phyloP scores from a whole-genome alignment of 2,113 vertebrate genomes.

The Erpornis zantholeuca region DNA sequence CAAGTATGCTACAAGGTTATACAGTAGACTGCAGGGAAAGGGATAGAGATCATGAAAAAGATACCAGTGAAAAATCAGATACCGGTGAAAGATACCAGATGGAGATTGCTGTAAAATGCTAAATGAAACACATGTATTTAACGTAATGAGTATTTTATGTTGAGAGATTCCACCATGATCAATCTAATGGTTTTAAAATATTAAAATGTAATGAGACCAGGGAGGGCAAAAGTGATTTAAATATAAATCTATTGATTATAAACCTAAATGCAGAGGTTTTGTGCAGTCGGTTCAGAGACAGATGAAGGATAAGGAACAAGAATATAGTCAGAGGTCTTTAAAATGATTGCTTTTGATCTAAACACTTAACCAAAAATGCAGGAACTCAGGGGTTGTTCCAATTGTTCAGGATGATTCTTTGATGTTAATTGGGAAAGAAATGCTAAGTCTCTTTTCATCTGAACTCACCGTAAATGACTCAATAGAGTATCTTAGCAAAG shows the following conservation, averaged over 20 bases:
- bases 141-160: slow-evolving; percentile 29
- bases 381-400: background rate
- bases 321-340: background rate
- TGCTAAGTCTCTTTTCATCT: background rate
- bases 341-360: background rate
- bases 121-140: slow-evolving; percentile 32
- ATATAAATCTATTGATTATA: slow-evolving; percentile 37
- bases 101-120: background rate
- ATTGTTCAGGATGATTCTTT: background rate
- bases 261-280: background rate
- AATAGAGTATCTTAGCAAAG: background rate
- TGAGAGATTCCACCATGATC: background rate
- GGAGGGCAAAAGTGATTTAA: background rate
- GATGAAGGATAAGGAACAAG: background rate
- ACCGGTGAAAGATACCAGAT: background rate
- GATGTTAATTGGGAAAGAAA: background rate
- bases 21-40: background rate
- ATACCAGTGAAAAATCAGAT: background rate
- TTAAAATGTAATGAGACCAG: slow-evolving; percentile 1
- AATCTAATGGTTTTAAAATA: slow-evolving; percentile 41
- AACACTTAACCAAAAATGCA: background rate
- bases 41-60: background rate
- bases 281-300: background rate
- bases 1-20: background rate
- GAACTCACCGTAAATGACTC: background rate